These are phyloP conservation scores for Polypterus bichir DNA, from an alignment of 2,113 vertebrate genomes.

Conservation along the genomic window DNA sequence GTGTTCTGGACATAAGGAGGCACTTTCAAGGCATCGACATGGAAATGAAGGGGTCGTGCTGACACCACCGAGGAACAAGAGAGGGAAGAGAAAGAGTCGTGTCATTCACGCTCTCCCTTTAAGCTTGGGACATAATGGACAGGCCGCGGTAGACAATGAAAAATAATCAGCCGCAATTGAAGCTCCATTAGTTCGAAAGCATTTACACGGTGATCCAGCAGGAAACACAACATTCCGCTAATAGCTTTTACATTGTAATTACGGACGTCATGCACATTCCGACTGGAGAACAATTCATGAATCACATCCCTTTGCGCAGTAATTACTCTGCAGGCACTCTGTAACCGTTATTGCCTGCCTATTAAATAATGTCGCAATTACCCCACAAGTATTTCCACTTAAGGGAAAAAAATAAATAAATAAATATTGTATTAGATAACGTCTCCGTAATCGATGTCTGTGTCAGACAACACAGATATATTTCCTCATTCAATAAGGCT, in stretches of 20 bases:
- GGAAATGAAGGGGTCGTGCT: slow-evolving; percentile 3
- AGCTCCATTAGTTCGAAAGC: slow-evolving; percentile 17
- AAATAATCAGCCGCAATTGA: slow-evolving; percentile 12
- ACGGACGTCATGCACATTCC: slow-evolving; percentile 8
- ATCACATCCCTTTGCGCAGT: slow-evolving; percentile 13
- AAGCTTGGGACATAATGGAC: slow-evolving; percentile 1
- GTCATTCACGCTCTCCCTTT: slow-evolving; percentile 1
- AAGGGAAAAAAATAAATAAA: not conserved
- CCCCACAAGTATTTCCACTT: slow-evolving; percentile 2
- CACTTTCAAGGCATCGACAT: slow-evolving; percentile 12
- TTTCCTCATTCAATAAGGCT: not conserved
- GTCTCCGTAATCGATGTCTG: not conserved
- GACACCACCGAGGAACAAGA: not conserved
- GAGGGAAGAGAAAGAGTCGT: not conserved
- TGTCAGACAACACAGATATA: slow-evolving; percentile 2
- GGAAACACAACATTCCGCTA: slow-evolving; percentile 16
- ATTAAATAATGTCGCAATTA: slow-evolving; percentile 7
- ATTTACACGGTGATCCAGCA: slow-evolving; percentile 17
- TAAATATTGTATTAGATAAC: too few relatives aligned
- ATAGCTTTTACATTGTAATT: slow-evolving; percentile 20
- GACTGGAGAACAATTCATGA: slow-evolving; percentile 13
- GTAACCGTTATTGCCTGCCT: slow-evolving; percentile 11
- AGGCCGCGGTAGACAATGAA: not conserved
- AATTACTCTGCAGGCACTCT: slow-evolving; percentile 12
- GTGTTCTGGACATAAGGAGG: slow-evolving; percentile 10